A percentile compares a stretch with the other conserved stretches of the same genome.
Evolutionary conservation across 2,888 invertebrate genomes (phyloP).

Genomic region (Eristalinus sepulchralis): DNA sequence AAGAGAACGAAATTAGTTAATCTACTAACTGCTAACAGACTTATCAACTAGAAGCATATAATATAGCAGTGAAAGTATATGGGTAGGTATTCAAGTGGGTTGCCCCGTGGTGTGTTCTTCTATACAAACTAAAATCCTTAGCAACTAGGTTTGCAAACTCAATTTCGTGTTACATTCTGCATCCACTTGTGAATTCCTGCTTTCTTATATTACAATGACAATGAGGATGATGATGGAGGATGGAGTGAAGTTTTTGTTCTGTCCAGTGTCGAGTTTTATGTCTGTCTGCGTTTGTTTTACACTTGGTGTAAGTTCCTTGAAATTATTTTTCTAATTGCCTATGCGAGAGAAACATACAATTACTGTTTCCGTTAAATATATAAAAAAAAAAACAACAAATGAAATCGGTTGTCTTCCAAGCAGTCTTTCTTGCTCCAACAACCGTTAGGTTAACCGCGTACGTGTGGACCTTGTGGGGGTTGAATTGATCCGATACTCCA

Average conservation of each 20-base stretch:
- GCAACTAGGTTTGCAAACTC: constrained; percentile 37
- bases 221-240: constrained; percentile 52
- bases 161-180: constrained; percentile 7
- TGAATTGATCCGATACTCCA: background rate
- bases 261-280: constrained; percentile 2
- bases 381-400: background rate
- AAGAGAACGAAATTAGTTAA: constrained; percentile 50
- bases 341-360: constrained; percentile 25
- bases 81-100: constrained; percentile 34
- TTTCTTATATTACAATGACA: constrained; percentile 50
- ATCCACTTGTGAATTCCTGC: constrained; percentile 1
- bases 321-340: constrained; percentile 41
- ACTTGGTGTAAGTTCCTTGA: constrained; percentile 55
- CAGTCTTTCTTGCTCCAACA: constrained; percentile 29
- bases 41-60: constrained; percentile 61
- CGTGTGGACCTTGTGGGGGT: background rate
- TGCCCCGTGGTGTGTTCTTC: background rate
- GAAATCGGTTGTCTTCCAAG: constrained; percentile 11
- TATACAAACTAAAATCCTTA: constrained; percentile 53
- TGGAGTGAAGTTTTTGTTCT: background rate
- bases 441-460: background rate
- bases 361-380: background rate
- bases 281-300: constrained; percentile 37
- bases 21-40: constrained; percentile 60
- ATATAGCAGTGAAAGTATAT: constrained; percentile 61